phyloP scores from a whole-genome alignment of 1,140 invertebrate species.

The Drosophila cardini region DNA sequence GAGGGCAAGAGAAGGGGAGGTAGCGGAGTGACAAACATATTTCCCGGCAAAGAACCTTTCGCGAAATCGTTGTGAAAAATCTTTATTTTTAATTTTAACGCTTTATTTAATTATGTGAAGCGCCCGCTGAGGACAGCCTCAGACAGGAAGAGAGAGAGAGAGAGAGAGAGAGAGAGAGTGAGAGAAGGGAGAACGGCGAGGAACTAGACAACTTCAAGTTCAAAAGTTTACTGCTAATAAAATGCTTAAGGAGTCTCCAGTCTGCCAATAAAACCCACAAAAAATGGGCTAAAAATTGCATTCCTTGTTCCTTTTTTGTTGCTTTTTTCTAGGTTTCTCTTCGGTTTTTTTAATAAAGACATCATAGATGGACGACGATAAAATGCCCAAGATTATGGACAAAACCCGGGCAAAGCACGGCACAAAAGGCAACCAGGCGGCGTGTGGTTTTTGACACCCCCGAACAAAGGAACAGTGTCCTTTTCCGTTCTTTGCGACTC shows the following conservation, averaged over 20 bases:
- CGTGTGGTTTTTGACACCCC: conserved; percentile 75
- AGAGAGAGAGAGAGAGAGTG: not conserved
- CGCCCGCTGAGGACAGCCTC: conserved; percentile 48
- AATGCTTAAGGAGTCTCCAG: conserved; percentile 70
- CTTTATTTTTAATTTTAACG: conserved; percentile 84
- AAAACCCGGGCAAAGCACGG: conserved; percentile 29
- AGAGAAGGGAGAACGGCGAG: not conserved
- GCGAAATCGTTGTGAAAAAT: conserved; percentile 53
- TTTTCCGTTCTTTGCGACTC: conserved; percentile 1
- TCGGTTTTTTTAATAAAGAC: conserved; percentile 80
- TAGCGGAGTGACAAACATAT: conserved; percentile 46
- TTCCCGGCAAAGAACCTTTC: conserved; percentile 48
- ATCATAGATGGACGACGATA: conserved; percentile 78
- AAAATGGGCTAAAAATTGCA: conserved; percentile 80
- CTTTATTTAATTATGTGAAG: conserved; percentile 84
- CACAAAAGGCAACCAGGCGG: conserved; percentile 61
- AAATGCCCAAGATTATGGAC: conserved; percentile 83
- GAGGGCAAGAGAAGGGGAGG: conserved; percentile 5
- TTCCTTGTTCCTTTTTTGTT: conserved; percentile 46
- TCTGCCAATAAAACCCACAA: conserved; percentile 75
- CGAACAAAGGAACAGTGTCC: conserved; percentile 30
- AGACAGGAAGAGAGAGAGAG: conserved; percentile 32
- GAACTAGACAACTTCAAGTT: conserved; percentile 74
- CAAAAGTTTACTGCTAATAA: conserved; percentile 72
- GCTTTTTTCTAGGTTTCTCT: conserved; percentile 30